Conservation (phyloP, 2,113 vertebrate species). For the Megaleporinus macrocephalus region DNA sequence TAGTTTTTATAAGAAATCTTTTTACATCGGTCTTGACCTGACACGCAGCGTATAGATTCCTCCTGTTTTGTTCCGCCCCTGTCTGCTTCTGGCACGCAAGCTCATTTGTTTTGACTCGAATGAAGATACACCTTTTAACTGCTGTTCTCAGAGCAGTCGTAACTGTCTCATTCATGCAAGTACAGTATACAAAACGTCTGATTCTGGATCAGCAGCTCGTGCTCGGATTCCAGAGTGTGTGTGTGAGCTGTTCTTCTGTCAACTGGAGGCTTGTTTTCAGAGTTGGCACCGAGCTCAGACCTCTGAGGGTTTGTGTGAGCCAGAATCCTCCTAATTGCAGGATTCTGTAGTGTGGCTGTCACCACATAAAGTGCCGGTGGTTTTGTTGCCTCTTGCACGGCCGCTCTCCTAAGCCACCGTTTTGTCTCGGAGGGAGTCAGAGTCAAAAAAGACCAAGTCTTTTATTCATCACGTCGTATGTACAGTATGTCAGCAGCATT, state of each 20-base stretch:
- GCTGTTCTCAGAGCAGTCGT: neutral
- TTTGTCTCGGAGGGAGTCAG: constrained; percentile 7
- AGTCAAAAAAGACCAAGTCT: neutral
- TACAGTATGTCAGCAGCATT: neutral
- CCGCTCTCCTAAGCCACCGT: constrained; percentile 25
- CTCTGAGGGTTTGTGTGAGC: constrained; percentile 18
- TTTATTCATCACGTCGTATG: neutral
- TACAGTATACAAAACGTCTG: neutral
- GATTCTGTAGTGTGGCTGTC: constrained; percentile 50
- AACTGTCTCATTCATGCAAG: neutral
- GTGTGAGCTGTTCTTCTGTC: neutral
- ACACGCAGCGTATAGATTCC: constrained; percentile 35
- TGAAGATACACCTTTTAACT: neutral
- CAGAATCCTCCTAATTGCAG: constrained; percentile 48
- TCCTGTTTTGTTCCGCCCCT: constrained; percentile 16
- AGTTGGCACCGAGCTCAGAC: constrained; percentile 21
- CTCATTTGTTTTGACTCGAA: constrained; percentile 49
- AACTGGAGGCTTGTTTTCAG: constrained; percentile 37
- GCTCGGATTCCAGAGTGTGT: neutral
- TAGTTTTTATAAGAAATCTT: constrained; percentile 21
- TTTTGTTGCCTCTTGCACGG: constrained; percentile 10
- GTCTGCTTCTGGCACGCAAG: constrained; percentile 53
- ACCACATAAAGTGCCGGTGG: constrained; percentile 40
- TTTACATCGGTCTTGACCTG: constrained; percentile 39
- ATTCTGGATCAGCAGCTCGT: constrained; percentile 1